Conservation (phyloP, 2,113 vertebrate species). For the Lepus timidus region DNA sequence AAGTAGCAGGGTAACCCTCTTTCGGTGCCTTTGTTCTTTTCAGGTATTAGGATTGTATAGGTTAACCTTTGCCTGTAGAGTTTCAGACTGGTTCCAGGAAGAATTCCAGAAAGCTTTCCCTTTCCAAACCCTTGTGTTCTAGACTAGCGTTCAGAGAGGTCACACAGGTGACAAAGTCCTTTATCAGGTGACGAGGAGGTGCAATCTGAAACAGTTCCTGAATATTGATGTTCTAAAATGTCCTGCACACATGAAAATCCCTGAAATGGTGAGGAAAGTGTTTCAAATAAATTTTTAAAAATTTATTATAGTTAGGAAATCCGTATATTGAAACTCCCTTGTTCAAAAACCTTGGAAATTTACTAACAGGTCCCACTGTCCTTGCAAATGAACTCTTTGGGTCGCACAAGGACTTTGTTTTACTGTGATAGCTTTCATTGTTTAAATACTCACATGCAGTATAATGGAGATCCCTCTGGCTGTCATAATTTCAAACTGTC, state of each 20-base stretch:
- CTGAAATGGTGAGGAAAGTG: constrained; percentile 55
- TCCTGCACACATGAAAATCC: constrained; percentile 36
- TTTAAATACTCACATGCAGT: not conserved
- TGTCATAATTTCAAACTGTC: constrained; percentile 56
- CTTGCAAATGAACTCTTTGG: constrained; percentile 57
- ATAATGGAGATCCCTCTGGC: constrained; percentile 38
- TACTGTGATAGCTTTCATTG: constrained; percentile 58
- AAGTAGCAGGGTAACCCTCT: not conserved
- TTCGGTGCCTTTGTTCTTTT: constrained; percentile 33
- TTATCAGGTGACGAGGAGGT: constrained; percentile 31
- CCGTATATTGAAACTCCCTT: constrained; percentile 37
- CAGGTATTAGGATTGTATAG: not conserved
- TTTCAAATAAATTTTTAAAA: constrained; percentile 52
- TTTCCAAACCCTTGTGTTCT: constrained; percentile 2
- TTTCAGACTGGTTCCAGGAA: constrained; percentile 50
- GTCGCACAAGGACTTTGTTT: constrained; percentile 27
- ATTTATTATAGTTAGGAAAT: constrained; percentile 51
- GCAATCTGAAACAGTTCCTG: constrained; percentile 27
- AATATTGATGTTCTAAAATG: constrained; percentile 41
- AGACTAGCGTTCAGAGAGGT: constrained; percentile 53
- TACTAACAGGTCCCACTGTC: constrained; percentile 14
- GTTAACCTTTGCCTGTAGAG: constrained; percentile 36
- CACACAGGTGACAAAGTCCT: constrained; percentile 5
- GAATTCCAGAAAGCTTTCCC: constrained; percentile 40
- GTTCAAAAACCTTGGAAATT: constrained; percentile 64